Evolutionary conservation across 2,888 invertebrate species (phyloP).

Genomic region (Melanargia galathea): DNA sequence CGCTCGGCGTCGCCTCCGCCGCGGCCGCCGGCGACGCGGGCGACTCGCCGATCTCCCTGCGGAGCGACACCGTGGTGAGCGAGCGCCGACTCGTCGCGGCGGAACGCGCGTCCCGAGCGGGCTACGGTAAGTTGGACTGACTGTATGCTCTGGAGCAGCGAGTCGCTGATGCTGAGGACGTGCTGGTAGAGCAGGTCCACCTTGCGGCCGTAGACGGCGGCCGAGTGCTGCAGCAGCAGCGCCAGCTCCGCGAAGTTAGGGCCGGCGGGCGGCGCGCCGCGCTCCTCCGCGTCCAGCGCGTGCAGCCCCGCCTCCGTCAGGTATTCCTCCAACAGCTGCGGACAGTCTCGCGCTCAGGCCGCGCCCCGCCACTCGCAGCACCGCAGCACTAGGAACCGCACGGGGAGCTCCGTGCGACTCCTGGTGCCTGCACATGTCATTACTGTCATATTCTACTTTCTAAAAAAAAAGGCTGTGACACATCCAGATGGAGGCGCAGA

Average conservation of each 20-base stretch:
- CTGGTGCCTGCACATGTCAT: too few species aligned
- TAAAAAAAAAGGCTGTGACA: too few species aligned
- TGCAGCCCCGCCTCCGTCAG: slow-evolving; percentile 76
- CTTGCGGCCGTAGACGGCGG: slow-evolving; percentile 87
- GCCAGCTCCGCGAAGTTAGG: slow-evolving; percentile 90
- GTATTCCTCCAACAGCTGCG: slow-evolving; percentile 81
- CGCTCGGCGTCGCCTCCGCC: slow-evolving; percentile 30
- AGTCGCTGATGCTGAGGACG: slow-evolving; percentile 63
- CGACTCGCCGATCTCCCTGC: slow-evolving; percentile 19
- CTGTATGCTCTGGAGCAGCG: slow-evolving; percentile 54
- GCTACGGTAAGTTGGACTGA: too few species aligned
- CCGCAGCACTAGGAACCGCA: too few species aligned
- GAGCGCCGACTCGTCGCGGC: too few species aligned
- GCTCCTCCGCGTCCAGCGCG: slow-evolving; percentile 56
- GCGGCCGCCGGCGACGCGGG: slow-evolving; percentile 41
- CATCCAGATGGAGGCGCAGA: too few species aligned
- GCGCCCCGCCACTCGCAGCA: background rate
- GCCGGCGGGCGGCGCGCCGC: slow-evolving; percentile 30
- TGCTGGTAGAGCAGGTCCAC: slow-evolving; percentile 84
- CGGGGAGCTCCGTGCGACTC: too few species aligned
- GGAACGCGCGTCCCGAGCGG: too few species aligned
- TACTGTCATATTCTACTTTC: too few species aligned
- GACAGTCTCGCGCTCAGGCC: background rate
- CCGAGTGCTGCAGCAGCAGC: slow-evolving; percentile 88
- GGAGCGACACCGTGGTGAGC: background rate